Base-by-base conservation (phyloP, 2,888 invertebrate species). In the Leucophora obtusa region DNA sequence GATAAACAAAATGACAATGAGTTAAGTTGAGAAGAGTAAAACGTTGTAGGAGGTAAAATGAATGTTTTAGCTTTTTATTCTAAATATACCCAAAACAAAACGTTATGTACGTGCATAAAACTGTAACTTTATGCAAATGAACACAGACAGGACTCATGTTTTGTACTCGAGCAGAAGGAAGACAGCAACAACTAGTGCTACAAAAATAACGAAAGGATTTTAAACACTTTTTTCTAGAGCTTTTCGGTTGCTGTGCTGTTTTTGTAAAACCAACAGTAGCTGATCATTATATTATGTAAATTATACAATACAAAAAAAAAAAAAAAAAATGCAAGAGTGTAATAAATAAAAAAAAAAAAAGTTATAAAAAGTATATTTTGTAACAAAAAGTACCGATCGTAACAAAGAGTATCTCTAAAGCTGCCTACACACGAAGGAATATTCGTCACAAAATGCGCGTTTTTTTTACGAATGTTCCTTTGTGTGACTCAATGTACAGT, bases 41-140 rank as follows among this genome's bases (percentile, higher is more conserved):
- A 43, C 21, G 21, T 21, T 43, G 14, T 43, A 43, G 43, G 43
- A 43, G 43, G 14, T 43, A 14, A 43, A 43, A 43, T 14, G 11
- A 43, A 14, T 43, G 43, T 43, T 43, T 43, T 43, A 43, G 43
- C 14, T 43, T 43, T 21, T 4, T 21, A 21, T 14, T 43, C n/a
- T n/a, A n/a, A n/a, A 43, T 43, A 43, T 43, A 11, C 14, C 43
- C 2, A 43, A 43, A 43, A 43, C 14, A 43, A 43, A 43, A 43
- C 43, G 9, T 43, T 43, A 43, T 43, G 8, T n/a, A 43, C 43
- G 38, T 47, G 56, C 54, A 47, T 56, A 50, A 56, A 75, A 63
- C 38, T 70, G 69, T 63, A 76, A 76, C 62, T 70, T 70, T 76
- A 76, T 76, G 70, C 70, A 76, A 70, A 76, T 63, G 51, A 65